phyloP scores from a whole-genome alignment of 2,797 vertebrate genomes.

The Tympanoctomys barrerae region DNA sequence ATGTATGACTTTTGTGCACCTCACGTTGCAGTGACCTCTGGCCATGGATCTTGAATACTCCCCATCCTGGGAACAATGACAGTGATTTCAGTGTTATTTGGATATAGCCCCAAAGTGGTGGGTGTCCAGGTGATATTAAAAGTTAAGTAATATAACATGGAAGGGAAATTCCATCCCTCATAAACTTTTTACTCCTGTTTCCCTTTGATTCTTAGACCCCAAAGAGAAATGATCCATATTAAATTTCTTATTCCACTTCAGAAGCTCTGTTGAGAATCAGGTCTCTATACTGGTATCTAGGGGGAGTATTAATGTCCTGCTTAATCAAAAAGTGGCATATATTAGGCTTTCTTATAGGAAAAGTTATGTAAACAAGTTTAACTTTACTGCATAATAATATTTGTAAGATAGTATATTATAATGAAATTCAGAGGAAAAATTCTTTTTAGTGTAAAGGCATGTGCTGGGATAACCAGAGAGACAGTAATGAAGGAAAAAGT shows the following conservation, averaged over 20 bases:
- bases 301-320: neutral
- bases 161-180: neutral
- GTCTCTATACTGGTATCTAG: neutral
- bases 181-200: constrained; percentile 41
- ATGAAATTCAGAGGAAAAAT: neutral
- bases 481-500: neutral
- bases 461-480: constrained; percentile 26
- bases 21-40: neutral
- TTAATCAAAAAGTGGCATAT: constrained; percentile 4
- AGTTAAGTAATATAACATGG: constrained; percentile 6
- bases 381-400: neutral
- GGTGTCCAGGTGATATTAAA: neutral
- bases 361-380: neutral
- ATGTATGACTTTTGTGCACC: neutral
- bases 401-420: constrained; percentile 11
- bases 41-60: neutral
- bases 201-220: constrained; percentile 11
- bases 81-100: neutral
- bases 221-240: constrained; percentile 43
- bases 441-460: neutral
- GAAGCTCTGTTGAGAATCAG: constrained; percentile 38
- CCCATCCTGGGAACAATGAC: neutral
- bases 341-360: neutral
- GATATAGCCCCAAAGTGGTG: neutral
- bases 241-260: constrained; percentile 8